Percentiles rank a stretch among this genome's conserved stretches.
Evolutionary conservation across 2,113 vertebrate genomes (phyloP).

Genomic region (Alaudala cheleensis): DNA sequence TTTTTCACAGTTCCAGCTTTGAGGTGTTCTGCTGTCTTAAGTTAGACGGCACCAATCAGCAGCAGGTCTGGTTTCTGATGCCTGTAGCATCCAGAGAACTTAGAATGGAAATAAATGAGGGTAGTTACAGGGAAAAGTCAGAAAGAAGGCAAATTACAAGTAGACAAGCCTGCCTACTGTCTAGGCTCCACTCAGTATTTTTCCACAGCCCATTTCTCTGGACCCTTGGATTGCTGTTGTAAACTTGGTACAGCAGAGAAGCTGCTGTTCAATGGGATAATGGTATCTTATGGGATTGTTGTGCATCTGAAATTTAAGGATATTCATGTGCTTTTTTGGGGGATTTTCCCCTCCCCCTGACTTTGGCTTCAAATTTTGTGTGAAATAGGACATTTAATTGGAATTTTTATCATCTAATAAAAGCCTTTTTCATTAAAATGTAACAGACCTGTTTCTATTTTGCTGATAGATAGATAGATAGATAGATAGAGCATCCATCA

Average conservation of each 20-base stretch:
- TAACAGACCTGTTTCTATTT: background rate
- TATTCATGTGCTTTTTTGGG: fast-evolving
- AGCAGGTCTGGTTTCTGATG: background rate
- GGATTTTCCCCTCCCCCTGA: background rate
- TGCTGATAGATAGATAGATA: no score
- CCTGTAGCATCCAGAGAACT: background rate
- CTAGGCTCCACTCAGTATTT: background rate
- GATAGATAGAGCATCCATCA: no score
- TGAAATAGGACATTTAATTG: background rate
- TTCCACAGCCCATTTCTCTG: background rate
- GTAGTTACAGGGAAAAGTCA: background rate
- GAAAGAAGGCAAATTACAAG: background rate
- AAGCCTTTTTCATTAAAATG: background rate
- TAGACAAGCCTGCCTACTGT: background rate
- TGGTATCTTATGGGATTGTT: background rate
- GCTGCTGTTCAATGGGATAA: background rate
- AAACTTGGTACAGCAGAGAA: background rate
- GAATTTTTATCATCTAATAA: background rate
- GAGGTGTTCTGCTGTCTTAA: background rate
- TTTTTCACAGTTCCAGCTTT: background rate
- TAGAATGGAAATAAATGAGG: background rate
- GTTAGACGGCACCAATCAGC: background rate
- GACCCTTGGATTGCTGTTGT: background rate
- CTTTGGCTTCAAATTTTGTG: background rate
- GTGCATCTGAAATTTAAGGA: background rate